Base-by-base conservation (phyloP, 2,888 invertebrate species). In the Willowsia nigromaculata region DNA sequence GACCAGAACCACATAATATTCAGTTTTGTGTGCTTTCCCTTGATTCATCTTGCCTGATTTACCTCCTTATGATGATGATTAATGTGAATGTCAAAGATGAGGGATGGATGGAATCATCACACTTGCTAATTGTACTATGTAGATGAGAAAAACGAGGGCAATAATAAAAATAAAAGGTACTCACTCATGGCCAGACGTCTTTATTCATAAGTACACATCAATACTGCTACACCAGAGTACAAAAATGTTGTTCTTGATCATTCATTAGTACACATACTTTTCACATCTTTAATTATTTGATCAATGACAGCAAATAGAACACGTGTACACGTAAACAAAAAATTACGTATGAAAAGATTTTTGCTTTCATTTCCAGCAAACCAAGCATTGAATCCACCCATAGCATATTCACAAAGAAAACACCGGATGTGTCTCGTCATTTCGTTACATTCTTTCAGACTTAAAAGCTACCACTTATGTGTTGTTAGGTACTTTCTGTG, bases 351-450 rank as follows among this genome's bases (percentile, higher is more conserved):
- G 11, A 25, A 59, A 11, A 27, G 27, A 59, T 59, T 1, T 4
- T 1, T 43, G 11, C n/a, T 1, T 59, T 25, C 11, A 22, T 25
- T 59, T 25, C 25, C 13, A 5, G 25, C 1, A 15, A 59, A 25
- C 18, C 1, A 59, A 59, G 27, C 25, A 9, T 25, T 11, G 22
- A 59, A 68, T 40, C 40, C n/a, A 68, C 40, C 33, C 18, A 37
- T 40, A 9, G n/a, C 37, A 37, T 30, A 33, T 3, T n/a, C n/a
- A 33, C 0, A 15, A 65, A 71, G 43, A 80, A 56, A 11, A 30
- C 87, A 91, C 91, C 91, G 92, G 92, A 92, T 91, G 91, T 91
- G 81, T 78, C 90, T 91, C 90, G 91, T 92, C 91, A 91, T 90
- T 30, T 50, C 89, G 65, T 76, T 30, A 76, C 76, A 86, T 90